phyloP scores from a whole-genome alignment of 2,797 vertebrate species.

The Semaprochilodus insignis region DNA sequence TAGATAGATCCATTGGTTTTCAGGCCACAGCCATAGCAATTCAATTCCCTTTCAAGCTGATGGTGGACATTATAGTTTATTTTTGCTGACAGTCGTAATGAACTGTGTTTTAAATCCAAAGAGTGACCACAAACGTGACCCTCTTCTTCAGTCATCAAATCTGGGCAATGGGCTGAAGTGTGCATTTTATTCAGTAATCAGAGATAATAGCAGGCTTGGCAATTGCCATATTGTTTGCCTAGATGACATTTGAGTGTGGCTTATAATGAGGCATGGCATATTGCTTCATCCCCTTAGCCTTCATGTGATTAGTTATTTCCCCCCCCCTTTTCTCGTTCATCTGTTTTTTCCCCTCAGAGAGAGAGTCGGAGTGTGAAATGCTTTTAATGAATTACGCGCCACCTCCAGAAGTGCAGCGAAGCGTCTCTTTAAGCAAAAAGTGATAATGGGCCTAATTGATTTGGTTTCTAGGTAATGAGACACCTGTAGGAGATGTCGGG shows the following conservation, averaged over 20 bases:
- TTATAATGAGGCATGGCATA: constrained; percentile 41
- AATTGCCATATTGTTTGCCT: constrained; percentile 40
- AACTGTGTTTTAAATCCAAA: too few species aligned
- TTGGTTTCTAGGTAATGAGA: constrained; percentile 57
- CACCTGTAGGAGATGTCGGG: constrained; percentile 46
- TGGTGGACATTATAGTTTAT: not conserved
- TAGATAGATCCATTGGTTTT: not conserved
- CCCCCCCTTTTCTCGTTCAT: constrained; percentile 1
- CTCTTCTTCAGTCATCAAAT: not conserved
- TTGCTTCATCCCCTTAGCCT: constrained; percentile 42
- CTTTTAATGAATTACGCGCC: constrained; percentile 54
- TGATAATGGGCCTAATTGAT: constrained; percentile 62
- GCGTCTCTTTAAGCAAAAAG: constrained; percentile 53
- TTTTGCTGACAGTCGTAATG: not conserved
- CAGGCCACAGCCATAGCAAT: not conserved
- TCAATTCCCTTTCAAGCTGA: not conserved
- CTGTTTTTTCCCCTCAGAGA: constrained; percentile 28
- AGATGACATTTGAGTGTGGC: constrained; percentile 46
- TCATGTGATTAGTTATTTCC: constrained; percentile 37
- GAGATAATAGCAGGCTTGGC: constrained; percentile 25
- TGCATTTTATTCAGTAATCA: constrained; percentile 38
- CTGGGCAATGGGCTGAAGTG: constrained; percentile 1
- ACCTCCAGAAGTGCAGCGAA: constrained; percentile 47
- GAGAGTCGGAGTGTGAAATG: constrained; percentile 48
- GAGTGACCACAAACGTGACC: constrained; percentile 1